Conservation (phyloP, 2,113 vertebrate genomes). For the Gorsachius goisagi region DNA sequence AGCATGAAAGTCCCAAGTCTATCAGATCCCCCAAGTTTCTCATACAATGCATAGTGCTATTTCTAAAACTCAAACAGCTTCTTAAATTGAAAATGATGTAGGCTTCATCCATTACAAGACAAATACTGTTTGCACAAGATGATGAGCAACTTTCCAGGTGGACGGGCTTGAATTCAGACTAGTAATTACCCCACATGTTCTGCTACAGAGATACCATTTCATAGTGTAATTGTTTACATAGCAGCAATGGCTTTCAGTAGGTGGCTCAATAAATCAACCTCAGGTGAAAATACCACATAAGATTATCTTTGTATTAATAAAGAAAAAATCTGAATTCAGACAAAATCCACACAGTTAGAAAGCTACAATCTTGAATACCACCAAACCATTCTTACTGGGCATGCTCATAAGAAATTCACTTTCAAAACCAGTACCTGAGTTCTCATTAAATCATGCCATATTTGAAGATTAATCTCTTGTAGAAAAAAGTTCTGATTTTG, state of each 20-base stretch:
- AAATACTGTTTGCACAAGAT: background rate
- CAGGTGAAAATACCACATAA: background rate
- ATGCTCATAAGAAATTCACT: background rate
- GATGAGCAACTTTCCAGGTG: background rate
- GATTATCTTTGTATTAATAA: background rate
- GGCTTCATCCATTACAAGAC: background rate
- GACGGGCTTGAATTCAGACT: conserved; percentile 24
- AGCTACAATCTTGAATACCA: background rate
- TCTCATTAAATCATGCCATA: background rate
- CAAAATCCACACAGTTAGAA: background rate
- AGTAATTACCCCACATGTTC: background rate
- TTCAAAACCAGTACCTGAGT: background rate
- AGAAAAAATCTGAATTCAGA: conserved; percentile 36
- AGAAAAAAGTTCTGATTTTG: background rate
- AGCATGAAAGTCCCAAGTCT: background rate
- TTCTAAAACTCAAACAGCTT: background rate
- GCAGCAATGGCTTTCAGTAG: background rate
- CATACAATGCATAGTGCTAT: background rate
- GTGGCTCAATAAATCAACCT: background rate
- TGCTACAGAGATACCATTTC: rapidly evolving
- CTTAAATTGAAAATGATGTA: background rate
- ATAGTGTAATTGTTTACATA: rapidly evolving
- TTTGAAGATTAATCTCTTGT: background rate
- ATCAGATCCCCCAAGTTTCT: background rate
- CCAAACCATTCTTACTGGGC: conserved; percentile 11